Evolutionary conservation across 2,888 invertebrate genomes (phyloP).

Genomic region (Argyra leucocephala): DNA sequence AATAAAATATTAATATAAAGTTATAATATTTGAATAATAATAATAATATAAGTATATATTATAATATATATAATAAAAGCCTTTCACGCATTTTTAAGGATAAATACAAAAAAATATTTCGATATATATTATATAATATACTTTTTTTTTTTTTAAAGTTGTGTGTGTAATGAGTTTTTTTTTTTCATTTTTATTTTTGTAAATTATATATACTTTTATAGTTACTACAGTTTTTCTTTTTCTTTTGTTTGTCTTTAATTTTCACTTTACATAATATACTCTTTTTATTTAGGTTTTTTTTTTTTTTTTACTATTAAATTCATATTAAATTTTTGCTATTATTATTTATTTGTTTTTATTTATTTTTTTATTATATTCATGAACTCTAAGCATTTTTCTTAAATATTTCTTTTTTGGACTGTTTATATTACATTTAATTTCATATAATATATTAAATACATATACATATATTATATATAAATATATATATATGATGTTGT

Average conservation of each 20-base stretch:
- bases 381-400: constrained; percentile 4
- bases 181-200: too few species aligned
- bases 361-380: constrained; percentile 8
- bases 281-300: background rate
- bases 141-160: too few species aligned
- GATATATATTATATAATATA: too few species aligned
- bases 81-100: background rate
- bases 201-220: too few species aligned
- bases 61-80: background rate
- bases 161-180: too few species aligned
- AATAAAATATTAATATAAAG: too few species aligned
- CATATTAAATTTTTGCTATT: constrained; percentile 7
- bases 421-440: constrained; percentile 20
- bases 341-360: background rate
- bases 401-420: constrained; percentile 17
- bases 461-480: too few species aligned
- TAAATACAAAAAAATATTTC: background rate
- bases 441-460: too few species aligned
- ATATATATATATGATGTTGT: background rate
- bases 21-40: too few species aligned
- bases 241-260: too few species aligned
- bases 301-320: constrained; percentile 12
- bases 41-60: too few species aligned
- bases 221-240: background rate
- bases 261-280: background rate